Base-by-base conservation (phyloP, 2,888 invertebrate genomes). In the Drosophila yooni region DNA sequence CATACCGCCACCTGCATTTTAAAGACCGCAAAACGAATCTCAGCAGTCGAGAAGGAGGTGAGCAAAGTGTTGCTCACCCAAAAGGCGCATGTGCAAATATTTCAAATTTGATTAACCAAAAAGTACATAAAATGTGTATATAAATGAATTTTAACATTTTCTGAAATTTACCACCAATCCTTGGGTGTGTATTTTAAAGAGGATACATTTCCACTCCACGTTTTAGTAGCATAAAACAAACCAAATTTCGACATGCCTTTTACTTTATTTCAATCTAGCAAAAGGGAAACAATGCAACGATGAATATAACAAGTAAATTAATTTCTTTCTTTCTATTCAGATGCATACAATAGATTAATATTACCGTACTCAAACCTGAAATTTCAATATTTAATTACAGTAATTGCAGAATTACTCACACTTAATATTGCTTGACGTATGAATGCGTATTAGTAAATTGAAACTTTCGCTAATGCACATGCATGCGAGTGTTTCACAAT, bases 1-100 rank as follows among this genome's bases (percentile, higher is more conserved):
- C 71, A 77, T 59, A 56, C 77, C 72, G 34, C 48, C 74, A 71
- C 61, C 38, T 88, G 80, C 73, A 80, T 69, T 78, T 84, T 76
- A 87, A 87, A 79, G 72, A 21, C 64, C 46, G 36, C 57, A 36
- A 64, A 50, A 52, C 62, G 74, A 67, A 81, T 62, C 79, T 78
- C 46, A 15, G 48, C 34, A 43, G 51, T 18, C 25, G 15, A 27
- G 29, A 4, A 43, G 21, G 18, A 36, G 43, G 4, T 54, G 25
- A 38, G 60, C 50, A 53, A 56, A 43, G 10, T 29, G n/a, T 52
- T 21, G 25, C 60, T 46, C 13, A 38, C 13, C 18, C 21, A 25
- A 54, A 54, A 40, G 31, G 38, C 21, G 54, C 29, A 61, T 8
- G 15, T 8, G 31, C n/a, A 29, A 27, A 40, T 10, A 13, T 18